phyloP scores from a whole-genome alignment of 1,140 invertebrate species.

The Mylabris phalerata region DNA sequence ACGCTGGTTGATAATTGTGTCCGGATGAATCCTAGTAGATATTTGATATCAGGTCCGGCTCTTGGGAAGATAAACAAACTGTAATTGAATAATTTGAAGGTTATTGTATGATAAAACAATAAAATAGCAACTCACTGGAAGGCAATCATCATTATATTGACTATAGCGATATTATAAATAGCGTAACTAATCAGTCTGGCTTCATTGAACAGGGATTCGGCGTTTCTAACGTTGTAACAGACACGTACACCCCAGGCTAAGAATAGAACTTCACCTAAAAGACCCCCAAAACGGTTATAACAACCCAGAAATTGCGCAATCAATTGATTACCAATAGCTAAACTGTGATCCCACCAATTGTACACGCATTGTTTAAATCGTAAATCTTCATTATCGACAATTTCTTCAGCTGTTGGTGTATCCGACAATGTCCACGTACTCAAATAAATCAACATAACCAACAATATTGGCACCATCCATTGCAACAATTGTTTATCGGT shows the following conservation, averaged over 20 bases:
- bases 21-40: slow-evolving; percentile 76
- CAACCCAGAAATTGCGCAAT: too few relatives aligned
- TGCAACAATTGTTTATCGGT: slow-evolving; percentile 86
- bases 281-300: neutral
- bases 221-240: slow-evolving; percentile 84
- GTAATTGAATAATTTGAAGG: slow-evolving; percentile 19
- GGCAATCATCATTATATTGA: slow-evolving; percentile 83
- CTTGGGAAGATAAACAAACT: slow-evolving; percentile 77
- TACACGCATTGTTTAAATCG: slow-evolving; percentile 84
- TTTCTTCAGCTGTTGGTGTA: slow-evolving; percentile 69
- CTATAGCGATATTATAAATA: slow-evolving; percentile 88
- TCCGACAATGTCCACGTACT: slow-evolving; percentile 82
- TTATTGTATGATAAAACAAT: neutral
- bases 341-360: slow-evolving; percentile 89
- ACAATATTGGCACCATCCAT: slow-evolving; percentile 82
- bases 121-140: slow-evolving; percentile 70
- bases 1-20: slow-evolving; percentile 82
- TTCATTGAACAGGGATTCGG: slow-evolving; percentile 88
- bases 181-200: slow-evolving; percentile 85
- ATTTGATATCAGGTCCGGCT: slow-evolving; percentile 84
- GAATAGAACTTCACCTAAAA: slow-evolving; percentile 78
- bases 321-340: slow-evolving; percentile 61
- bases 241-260: slow-evolving; percentile 85
- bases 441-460: slow-evolving; percentile 83
- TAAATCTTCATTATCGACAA: slow-evolving; percentile 63